Evolutionary conservation across 2,797 vertebrate species (phyloP).

Genomic region (Lacerta agilis): DNA sequence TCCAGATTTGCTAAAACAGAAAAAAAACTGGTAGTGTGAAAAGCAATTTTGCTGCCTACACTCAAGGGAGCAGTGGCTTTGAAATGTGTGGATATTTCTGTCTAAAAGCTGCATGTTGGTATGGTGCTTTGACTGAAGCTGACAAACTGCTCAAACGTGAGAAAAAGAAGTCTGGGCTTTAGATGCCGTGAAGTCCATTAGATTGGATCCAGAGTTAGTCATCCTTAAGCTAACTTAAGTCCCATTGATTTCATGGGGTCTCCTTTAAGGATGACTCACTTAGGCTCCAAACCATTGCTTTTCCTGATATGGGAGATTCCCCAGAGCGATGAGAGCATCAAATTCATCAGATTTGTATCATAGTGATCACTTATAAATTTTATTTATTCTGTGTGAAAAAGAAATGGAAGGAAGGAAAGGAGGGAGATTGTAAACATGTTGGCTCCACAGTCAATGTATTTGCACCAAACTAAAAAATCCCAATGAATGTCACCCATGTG

Average conservation of each 20-base stretch:
- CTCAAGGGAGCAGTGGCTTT: neutral
- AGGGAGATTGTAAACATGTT: neutral
- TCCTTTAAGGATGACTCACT: too few relatives aligned
- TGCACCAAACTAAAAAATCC: neutral
- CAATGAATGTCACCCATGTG: neutral
- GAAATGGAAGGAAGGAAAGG: too few relatives aligned
- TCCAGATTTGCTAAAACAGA: slow-evolving; percentile 1
- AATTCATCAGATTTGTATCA: neutral
- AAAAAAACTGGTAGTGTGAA: neutral
- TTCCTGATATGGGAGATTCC: neutral
- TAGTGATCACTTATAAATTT: neutral
- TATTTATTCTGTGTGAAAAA: neutral
- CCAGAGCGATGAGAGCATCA: neutral
- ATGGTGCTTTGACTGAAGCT: neutral
- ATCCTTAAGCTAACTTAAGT: neutral
- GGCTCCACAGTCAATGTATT: neutral
- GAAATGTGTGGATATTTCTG: slow-evolving; percentile 6
- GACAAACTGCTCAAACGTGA: neutral
- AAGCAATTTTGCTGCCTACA: slow-evolving; percentile 13
- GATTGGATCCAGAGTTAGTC: neutral
- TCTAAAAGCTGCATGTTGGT: neutral
- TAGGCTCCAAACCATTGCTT: too few relatives aligned
- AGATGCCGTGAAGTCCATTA: neutral
- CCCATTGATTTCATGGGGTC: neutral
- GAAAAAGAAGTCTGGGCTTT: neutral